Conservation (phyloP, 2,797 vertebrate species). For the Molossus molossus region DNA sequence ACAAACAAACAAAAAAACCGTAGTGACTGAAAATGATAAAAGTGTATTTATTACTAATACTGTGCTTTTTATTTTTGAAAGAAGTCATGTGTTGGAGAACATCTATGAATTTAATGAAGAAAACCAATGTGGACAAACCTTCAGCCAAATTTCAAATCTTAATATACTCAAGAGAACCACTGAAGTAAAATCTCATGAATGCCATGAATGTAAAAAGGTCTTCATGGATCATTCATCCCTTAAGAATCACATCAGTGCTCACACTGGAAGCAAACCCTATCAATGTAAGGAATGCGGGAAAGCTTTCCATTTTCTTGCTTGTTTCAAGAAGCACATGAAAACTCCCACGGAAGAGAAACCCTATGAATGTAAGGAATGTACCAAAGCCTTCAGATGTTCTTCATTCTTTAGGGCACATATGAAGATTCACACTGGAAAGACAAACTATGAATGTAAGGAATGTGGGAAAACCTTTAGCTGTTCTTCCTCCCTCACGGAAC, state of each 20-base stretch:
- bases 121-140: constrained; percentile 9
- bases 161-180: neutral
- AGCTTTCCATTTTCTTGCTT: constrained; percentile 72
- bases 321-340: constrained; percentile 76
- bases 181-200: constrained; percentile 39
- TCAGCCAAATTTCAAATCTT: constrained; percentile 34
- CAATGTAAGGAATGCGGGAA: constrained; percentile 76
- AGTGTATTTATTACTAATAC: constrained; percentile 58
- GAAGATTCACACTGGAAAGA: constrained; percentile 72
- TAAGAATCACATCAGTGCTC: constrained; percentile 49
- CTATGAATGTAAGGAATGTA: constrained; percentile 74
- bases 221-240: constrained; percentile 61
- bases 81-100: constrained; percentile 14
- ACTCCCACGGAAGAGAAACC: constrained; percentile 70
- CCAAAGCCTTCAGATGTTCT: constrained; percentile 64
- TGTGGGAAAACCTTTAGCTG: constrained; percentile 73
- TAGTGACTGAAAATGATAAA: constrained; percentile 24
- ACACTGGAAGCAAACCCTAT: constrained; percentile 71
- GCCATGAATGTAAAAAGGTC: constrained; percentile 32
- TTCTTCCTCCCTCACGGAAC: constrained; percentile 72
- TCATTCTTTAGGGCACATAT: constrained; percentile 71
- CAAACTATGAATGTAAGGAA: constrained; percentile 62
- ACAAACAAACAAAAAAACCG: neutral
- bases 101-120: constrained; percentile 55
- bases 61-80: constrained; percentile 76